phyloP scores from a whole-genome alignment of 2,888 invertebrate genomes.

The Leucania comma region DNA sequence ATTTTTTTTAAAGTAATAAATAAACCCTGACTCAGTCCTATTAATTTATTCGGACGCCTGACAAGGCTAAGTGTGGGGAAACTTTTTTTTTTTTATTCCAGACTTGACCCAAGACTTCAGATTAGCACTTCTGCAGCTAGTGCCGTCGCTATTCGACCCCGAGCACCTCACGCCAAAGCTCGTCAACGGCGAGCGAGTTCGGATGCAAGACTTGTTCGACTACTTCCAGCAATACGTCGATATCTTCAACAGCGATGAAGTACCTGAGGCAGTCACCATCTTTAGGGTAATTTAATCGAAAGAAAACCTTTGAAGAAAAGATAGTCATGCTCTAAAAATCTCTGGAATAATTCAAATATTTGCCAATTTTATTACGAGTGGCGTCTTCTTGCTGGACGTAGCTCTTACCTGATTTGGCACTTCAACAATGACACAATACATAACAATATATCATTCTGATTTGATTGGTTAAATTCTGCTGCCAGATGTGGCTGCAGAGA shows the following conservation, averaged over 20 bases:
- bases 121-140: slow-evolving; percentile 94
- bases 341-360: neutral
- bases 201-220: slow-evolving; percentile 97
- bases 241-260: slow-evolving; percentile 98
- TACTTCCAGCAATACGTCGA: slow-evolving; percentile 99
- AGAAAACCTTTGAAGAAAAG: neutral
- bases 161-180: slow-evolving; percentile 97
- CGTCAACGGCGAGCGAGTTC: slow-evolving; percentile 97
- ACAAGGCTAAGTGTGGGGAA: too few relatives aligned
- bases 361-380: neutral
- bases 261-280: slow-evolving; percentile 99
- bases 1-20: too few relatives aligned
- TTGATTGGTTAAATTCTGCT: neutral
- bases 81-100: slow-evolving; percentile 74
- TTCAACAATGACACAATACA: too few relatives aligned
- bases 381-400: neutral
- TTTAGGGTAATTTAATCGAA: slow-evolving; percentile 90
- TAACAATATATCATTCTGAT: too few relatives aligned
- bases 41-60: too few relatives aligned
- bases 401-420: neutral
- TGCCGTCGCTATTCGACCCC: slow-evolving; percentile 96
- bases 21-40: too few relatives aligned
- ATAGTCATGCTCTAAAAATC: neutral
- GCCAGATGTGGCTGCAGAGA: neutral
- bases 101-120: slow-evolving; percentile 98